Evolutionary conservation across 2,888 invertebrate genomes (phyloP).

Genomic region (Rhamnusium bicolor): DNA sequence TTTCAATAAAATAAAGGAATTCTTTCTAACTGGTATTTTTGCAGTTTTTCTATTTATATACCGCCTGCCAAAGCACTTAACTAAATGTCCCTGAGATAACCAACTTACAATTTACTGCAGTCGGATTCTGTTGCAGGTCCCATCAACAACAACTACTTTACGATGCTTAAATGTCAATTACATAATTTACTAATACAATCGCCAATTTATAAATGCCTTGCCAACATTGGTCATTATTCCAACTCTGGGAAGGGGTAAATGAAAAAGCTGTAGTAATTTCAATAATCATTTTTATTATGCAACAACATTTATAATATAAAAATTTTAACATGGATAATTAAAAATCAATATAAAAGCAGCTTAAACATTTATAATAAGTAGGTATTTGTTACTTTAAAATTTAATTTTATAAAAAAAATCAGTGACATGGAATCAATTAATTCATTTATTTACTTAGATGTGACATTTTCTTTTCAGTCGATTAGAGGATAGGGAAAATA

Average conservation of each 20-base stretch:
- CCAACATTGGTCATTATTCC: no score
- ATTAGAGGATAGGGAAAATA: background rate
- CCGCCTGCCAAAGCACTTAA: no score
- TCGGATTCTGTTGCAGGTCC: no score
- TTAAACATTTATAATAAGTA: constrained; percentile 9
- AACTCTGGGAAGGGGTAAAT: background rate
- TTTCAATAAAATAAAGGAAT: no score
- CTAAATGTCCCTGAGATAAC: no score
- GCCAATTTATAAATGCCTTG: no score
- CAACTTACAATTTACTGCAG: no score
- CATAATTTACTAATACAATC: no score
- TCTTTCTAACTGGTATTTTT: no score
- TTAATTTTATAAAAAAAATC: background rate
- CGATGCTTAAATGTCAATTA: no score
- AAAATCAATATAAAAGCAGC: constrained; percentile 15
- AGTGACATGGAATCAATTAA: background rate
- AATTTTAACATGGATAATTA: constrained; percentile 27
- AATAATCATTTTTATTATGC: constrained; percentile 25
- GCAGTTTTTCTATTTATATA: no score
- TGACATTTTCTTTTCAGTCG: background rate
- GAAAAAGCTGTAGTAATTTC: background rate
- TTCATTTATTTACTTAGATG: background rate
- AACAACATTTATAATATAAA: constrained; percentile 37
- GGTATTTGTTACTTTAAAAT: background rate
- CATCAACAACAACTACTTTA: no score